These are phyloP conservation scores for Rhagium mordax DNA, from an alignment of 2,888 invertebrate species.

Conservation along the genomic window DNA sequence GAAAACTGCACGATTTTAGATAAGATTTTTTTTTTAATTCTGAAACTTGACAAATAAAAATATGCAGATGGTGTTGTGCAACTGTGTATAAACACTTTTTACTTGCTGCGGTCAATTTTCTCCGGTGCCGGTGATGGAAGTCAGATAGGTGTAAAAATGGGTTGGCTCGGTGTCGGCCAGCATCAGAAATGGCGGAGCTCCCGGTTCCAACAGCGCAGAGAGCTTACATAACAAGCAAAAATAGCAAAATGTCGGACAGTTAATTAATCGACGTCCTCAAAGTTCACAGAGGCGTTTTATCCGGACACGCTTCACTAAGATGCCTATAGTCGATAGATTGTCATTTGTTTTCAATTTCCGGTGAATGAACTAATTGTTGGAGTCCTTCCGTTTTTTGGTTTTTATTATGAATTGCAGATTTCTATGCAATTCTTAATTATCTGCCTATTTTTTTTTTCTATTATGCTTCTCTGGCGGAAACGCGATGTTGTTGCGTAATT, in stretches of 20 bases:
- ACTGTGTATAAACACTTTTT: neutral
- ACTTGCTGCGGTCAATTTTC: neutral
- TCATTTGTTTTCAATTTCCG: constrained; percentile 68
- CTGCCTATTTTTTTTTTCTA: constrained; percentile 1
- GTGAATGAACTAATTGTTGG: constrained; percentile 64
- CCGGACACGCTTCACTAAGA: constrained; percentile 60
- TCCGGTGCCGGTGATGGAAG: neutral
- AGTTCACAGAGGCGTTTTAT: constrained; percentile 57
- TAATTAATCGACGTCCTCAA: constrained; percentile 55
- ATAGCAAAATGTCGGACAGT: constrained; percentile 19
- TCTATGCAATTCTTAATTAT: constrained; percentile 46
- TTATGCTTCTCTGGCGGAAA: constrained; percentile 14
- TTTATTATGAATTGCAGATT: constrained; percentile 50
- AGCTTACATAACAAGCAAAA: constrained; percentile 32
- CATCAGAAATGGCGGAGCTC: neutral
- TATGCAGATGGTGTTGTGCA: neutral
- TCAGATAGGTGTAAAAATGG: constrained; percentile 1
- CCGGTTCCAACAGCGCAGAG: neutral
- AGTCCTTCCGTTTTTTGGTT: constrained; percentile 65
- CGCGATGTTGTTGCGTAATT: constrained; percentile 14
- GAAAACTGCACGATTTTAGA: neutral
- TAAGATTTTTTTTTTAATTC: neutral
- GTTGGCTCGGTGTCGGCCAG: too few relatives aligned
- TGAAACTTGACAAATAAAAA: neutral
- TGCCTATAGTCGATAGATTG: constrained; percentile 60